Evolutionary conservation across 2,797 vertebrate species (phyloP), one percentile per base, ranked within the genome.

Genomic region (Melanotaenia maccullochi): DNA sequence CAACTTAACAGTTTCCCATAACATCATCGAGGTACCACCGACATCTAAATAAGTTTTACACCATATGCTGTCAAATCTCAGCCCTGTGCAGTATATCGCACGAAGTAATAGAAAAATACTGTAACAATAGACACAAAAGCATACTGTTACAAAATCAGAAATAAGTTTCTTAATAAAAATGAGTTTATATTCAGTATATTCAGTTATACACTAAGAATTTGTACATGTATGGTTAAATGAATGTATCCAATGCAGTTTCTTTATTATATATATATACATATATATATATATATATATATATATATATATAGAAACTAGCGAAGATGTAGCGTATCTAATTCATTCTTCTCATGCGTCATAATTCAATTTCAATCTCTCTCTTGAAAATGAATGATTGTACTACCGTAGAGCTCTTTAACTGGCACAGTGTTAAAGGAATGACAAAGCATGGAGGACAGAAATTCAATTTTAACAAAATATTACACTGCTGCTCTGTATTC

Each of bases 381-480:
- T 82, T 81, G 78, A 84, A 88, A 92, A 92, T 89, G 86, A 92
- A 85, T 84, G 91, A 90, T 83, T 74, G 82, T 79, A 70, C 85
- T 84, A 86, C 73, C 79, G 59, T 85, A 79, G 83, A 88, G 77
- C 83, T 78, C 85, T 86, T 92, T 93, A 91, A 93, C 89, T 91
- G 85, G 83, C 78, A 70, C 74, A 84, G 82, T 85, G 85, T 86
- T 91, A 90, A 91, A 88, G 79, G 71, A 91, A 91, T 90, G 85
- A 92, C 88, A 93, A 68, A 78, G 82, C 86, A 85, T 82, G 80
- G 90, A 90, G 81, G 91, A 93, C 93, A 92, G 90, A 76, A 90
- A 89, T 91, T 95, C 90, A 87, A 91, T 91, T 92, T 89, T 87
- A 92, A 89, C 84, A 42, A 92, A 91, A 93, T 89, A 90, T 90